phyloP scores from a whole-genome alignment of 2,888 invertebrate genomes.

The Leucozona laternaria region DNA sequence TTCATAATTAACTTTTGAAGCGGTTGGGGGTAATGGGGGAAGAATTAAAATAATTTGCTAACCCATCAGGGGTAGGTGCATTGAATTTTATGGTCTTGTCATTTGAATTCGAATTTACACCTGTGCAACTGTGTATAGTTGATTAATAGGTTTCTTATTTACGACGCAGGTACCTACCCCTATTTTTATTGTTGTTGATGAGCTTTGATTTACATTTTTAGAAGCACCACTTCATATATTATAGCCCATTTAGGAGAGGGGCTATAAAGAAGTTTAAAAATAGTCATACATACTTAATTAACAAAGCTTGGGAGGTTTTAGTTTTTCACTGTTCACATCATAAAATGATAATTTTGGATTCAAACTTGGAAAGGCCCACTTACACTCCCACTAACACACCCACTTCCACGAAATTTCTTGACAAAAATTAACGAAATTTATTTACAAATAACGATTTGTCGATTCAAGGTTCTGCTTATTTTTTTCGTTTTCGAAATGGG shows the following conservation, averaged over 20 bases:
- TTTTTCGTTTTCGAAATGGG: too few species aligned
- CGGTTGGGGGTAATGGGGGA: background rate
- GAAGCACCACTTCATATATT: background rate
- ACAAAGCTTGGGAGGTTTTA: too few species aligned
- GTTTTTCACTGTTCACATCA: too few species aligned
- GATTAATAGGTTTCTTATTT: too few species aligned
- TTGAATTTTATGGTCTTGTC: background rate
- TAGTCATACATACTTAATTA: too few species aligned
- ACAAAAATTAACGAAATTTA: too few species aligned
- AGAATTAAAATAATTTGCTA: conserved; percentile 18
- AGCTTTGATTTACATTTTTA: background rate
- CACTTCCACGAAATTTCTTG: too few species aligned
- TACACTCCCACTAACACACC: too few species aligned
- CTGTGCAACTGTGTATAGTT: background rate
- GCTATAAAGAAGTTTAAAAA: background rate
- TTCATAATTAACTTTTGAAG: conserved; percentile 16
- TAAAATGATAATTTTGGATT: too few species aligned
- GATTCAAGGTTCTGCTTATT: too few species aligned
- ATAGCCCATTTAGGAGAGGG: background rate
- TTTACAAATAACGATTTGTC: too few species aligned
- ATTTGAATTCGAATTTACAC: conserved; percentile 5
- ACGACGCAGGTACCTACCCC: background rate
- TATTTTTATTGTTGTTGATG: background rate
- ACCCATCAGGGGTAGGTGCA: background rate
- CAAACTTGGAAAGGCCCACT: too few species aligned